Conservation (phyloP, 2,113 vertebrate genomes). For the Hydrolagus affinis region DNA sequence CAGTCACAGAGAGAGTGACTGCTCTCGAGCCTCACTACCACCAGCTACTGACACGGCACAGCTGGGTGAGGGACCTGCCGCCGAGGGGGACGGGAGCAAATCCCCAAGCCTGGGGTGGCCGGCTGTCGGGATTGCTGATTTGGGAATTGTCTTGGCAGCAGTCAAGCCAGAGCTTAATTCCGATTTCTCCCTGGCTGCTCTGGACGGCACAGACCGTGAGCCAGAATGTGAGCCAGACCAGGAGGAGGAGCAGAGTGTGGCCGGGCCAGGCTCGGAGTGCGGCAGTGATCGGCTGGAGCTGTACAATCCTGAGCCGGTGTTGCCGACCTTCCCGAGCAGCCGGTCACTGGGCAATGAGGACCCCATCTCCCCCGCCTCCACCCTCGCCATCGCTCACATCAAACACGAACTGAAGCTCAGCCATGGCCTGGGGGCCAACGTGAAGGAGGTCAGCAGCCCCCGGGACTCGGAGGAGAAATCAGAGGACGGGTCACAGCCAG, state of each 20-base stretch:
- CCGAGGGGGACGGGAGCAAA: too few relatives aligned
- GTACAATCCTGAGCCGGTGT: background rate
- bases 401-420: constrained; percentile 11
- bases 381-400: background rate
- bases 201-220: background rate
- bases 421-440: background rate
- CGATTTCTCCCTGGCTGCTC: background rate
- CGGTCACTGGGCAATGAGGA: too few relatives aligned
- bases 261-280: background rate
- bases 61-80: too few relatives aligned
- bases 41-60: too few relatives aligned
- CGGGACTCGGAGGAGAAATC: constrained; percentile 20
- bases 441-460: background rate
- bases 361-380: background rate
- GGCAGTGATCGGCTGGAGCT: background rate
- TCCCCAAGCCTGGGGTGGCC: too few relatives aligned
- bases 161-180: background rate
- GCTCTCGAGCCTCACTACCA: background rate
- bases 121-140: too few relatives aligned
- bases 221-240: background rate
- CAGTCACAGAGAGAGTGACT: background rate
- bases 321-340: background rate
- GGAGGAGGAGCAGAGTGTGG: background rate
- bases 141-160: too few relatives aligned
- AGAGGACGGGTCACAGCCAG: constrained; percentile 15